phyloP scores from a whole-genome alignment of 37 sponge, comb jelly and placozoan genomes.

The Spongilla lacustris region DNA sequence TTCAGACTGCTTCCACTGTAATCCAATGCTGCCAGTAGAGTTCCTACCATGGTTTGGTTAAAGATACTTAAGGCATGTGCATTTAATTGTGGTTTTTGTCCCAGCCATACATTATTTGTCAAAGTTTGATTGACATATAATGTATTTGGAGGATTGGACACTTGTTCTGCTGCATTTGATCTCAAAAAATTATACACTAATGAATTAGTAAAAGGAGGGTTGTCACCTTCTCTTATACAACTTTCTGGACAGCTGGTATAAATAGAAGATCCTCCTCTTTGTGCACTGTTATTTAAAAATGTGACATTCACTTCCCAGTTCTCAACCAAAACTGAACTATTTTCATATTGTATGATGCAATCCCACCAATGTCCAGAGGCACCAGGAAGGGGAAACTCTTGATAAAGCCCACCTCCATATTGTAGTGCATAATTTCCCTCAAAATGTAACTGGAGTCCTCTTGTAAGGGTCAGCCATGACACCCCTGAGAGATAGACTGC shows the following conservation, averaged over 20 bases:
- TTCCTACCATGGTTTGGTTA: too few relatives aligned
- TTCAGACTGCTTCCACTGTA: too few relatives aligned
- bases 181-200: too few relatives aligned
- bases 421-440: slow-evolving; percentile 11
- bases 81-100: too few relatives aligned
- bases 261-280: slow-evolving; percentile 14
- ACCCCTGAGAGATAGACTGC: slow-evolving; percentile 17
- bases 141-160: too few relatives aligned
- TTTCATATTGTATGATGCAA: slow-evolving; percentile 26
- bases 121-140: too few relatives aligned
- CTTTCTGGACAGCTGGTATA: background rate
- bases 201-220: too few relatives aligned
- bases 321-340: background rate
- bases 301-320: slow-evolving; percentile 28
- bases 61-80: too few relatives aligned
- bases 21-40: too few relatives aligned
- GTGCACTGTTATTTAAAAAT: slow-evolving; percentile 15
- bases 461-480: slow-evolving; percentile 14
- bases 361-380: background rate
- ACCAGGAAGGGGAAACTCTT: background rate
- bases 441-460: slow-evolving; percentile 9
- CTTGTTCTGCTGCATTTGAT: too few relatives aligned
- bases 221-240: too few relatives aligned
- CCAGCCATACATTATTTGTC: too few relatives aligned
- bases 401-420: slow-evolving; percentile 37